A percentile compares a stretch with the other conserved stretches of the same genome.
phyloP scores from a whole-genome alignment of 2,113 vertebrate species.

The Mohoua ochrocephala region DNA sequence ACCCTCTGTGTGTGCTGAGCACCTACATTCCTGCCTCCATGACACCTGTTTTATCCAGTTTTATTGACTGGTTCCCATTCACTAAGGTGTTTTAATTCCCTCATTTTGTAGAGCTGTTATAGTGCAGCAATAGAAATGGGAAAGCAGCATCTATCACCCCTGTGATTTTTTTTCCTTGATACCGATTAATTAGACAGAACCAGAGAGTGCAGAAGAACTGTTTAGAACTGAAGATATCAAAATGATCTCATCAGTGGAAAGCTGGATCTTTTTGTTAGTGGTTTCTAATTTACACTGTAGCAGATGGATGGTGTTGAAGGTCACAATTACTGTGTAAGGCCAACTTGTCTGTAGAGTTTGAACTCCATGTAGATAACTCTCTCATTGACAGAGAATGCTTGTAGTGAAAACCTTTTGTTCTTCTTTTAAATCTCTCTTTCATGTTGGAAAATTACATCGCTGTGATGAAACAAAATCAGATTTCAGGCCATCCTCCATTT shows the following conservation, averaged over 20 bases:
- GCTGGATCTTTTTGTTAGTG: neutral
- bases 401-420: constrained; percentile 20
- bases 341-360: neutral
- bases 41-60: neutral
- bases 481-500: neutral
- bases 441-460: neutral
- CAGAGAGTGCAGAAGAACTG: neutral
- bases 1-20: neutral
- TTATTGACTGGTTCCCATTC: neutral
- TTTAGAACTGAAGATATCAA: constrained; percentile 11
- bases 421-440: neutral
- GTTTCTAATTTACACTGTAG: constrained; percentile 32
- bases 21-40: neutral
- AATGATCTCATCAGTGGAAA: constrained; percentile 8
- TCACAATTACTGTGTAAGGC: constrained; percentile 22
- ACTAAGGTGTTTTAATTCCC: neutral
- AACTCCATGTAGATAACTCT: neutral
- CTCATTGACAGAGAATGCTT: constrained; percentile 3
- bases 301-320: constrained; percentile 52
- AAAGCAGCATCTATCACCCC: neutral
- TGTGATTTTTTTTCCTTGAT: neutral
- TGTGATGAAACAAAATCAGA: neutral
- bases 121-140: neutral
- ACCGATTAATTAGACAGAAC: constrained; percentile 11
- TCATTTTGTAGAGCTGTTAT: neutral